Conservation (phyloP, 1,140 invertebrate genomes). For the Lucilia cuprina region DNA sequence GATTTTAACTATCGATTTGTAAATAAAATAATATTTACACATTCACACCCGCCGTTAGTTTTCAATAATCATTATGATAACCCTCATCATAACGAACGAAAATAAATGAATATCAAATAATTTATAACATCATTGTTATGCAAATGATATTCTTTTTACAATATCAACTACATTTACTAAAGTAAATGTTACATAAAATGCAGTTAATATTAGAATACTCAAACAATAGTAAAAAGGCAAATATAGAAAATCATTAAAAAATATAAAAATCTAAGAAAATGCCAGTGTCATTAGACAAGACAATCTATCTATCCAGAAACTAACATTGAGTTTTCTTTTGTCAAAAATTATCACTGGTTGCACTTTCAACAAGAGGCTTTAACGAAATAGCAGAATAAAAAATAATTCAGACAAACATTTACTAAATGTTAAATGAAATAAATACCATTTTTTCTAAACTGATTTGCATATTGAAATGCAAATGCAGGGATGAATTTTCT, state of each 20-base stretch:
- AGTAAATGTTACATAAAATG: background rate
- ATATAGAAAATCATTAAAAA: background rate
- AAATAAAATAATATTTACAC: constrained; percentile 1
- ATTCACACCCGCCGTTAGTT: constrained; percentile 1
- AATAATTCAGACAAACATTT: background rate
- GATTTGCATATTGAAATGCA: constrained; percentile 10
- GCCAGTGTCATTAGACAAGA: background rate
- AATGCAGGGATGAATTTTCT: background rate
- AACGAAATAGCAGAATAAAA: background rate
- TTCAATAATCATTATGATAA: background rate
- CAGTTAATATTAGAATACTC: background rate
- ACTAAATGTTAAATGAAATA: background rate
- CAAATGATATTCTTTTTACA: background rate
- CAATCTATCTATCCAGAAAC: background rate
- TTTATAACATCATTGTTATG: background rate
- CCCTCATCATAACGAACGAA: background rate
- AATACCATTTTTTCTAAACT: background rate
- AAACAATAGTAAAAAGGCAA: background rate
- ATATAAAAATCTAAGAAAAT: background rate
- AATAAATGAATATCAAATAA: background rate
- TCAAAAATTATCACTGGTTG: background rate
- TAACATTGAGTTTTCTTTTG: background rate
- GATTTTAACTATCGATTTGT: background rate
- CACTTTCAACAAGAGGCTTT: background rate
- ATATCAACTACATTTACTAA: background rate